Conservation (phyloP, 2,888 invertebrate genomes). For the Rhingia campestris region DNA sequence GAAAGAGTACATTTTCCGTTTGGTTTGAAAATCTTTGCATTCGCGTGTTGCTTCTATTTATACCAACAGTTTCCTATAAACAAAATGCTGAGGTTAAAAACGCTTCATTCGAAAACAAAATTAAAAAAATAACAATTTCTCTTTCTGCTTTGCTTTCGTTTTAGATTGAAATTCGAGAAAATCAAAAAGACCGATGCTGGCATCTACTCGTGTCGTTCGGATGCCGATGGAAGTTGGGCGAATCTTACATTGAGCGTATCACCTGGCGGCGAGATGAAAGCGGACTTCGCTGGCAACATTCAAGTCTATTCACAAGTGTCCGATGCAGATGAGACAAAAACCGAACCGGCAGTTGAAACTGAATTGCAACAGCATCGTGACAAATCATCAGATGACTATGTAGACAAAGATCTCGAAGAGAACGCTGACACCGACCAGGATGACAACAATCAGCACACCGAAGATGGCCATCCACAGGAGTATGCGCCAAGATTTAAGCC, state of each 20-base stretch:
- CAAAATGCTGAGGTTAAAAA: slow-evolving; percentile 60
- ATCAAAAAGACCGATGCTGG: slow-evolving; percentile 77
- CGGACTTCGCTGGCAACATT: slow-evolving; percentile 58
- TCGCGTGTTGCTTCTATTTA: slow-evolving; percentile 57
- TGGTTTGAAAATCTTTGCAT: slow-evolving; percentile 37
- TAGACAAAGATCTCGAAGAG: slow-evolving; percentile 58
- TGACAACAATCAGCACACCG: slow-evolving; percentile 43
- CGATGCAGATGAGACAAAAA: neutral
- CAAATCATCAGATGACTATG: slow-evolving; percentile 54
- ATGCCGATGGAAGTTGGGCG: slow-evolving; percentile 76
- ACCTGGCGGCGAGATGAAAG: slow-evolving; percentile 61
- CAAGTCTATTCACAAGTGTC: slow-evolving; percentile 53
- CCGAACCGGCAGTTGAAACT: slow-evolving; percentile 13
- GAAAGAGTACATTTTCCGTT: slow-evolving; percentile 45
- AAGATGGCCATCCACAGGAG: slow-evolving; percentile 57
- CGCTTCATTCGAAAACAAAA: slow-evolving; percentile 49
- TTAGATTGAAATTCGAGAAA: slow-evolving; percentile 75
- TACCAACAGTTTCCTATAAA: slow-evolving; percentile 63
- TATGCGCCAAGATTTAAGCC: slow-evolving; percentile 78
- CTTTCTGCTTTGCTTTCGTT: slow-evolving; percentile 37
- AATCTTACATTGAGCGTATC: slow-evolving; percentile 78
- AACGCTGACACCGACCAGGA: slow-evolving; percentile 60
- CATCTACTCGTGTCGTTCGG: slow-evolving; percentile 78
- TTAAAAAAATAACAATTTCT: slow-evolving; percentile 24
- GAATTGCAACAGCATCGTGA: slow-evolving; percentile 56